phyloP scores from a whole-genome alignment of 2,797 vertebrate genomes.

The Peromyscus aztecus region DNA sequence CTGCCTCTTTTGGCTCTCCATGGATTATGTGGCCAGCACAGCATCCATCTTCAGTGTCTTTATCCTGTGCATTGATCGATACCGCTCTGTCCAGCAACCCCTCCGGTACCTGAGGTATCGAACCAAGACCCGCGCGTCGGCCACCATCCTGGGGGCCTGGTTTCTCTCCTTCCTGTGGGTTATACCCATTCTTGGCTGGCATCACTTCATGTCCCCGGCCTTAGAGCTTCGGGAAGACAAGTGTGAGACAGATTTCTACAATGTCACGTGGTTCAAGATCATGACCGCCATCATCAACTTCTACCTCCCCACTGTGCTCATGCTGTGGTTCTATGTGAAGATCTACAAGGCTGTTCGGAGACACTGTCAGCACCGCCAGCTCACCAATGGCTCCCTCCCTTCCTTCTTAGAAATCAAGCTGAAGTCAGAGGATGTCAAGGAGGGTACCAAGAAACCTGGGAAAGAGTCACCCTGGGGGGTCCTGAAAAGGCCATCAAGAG shows the following conservation, averaged over 20 bases:
- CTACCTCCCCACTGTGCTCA: conserved; percentile 95
- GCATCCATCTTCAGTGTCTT: conserved; percentile 98
- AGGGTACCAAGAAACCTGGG: conserved; percentile 52
- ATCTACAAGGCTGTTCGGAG: conserved; percentile 94
- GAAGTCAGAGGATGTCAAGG: conserved; percentile 61
- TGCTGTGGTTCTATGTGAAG: conserved; percentile 95
- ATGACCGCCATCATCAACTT: conserved; percentile 96
- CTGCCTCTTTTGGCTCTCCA: conserved; percentile 97
- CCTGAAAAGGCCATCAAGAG: conserved; percentile 69
- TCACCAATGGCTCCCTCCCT: conserved; percentile 87
- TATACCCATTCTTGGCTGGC: conserved; percentile 96
- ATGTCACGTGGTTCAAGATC: conserved; percentile 96
- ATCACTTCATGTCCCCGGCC: conserved; percentile 73
- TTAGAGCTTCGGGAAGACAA: neutral
- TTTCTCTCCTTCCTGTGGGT: conserved; percentile 95
- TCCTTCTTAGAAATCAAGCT: conserved; percentile 68
- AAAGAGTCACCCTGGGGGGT: conserved; percentile 57
- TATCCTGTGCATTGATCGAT: conserved; percentile 95
- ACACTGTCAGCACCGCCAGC: conserved; percentile 92
- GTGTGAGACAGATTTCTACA: conserved; percentile 96
- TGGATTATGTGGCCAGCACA: conserved; percentile 98
- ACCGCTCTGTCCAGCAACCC: conserved; percentile 95
- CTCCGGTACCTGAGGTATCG: conserved; percentile 95
- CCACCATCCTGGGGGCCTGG: conserved; percentile 94
- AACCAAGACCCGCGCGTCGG: conserved; percentile 89